Conservation (phyloP, 2,888 invertebrate species). For the Drepanosiphum platanoidis region DNA sequence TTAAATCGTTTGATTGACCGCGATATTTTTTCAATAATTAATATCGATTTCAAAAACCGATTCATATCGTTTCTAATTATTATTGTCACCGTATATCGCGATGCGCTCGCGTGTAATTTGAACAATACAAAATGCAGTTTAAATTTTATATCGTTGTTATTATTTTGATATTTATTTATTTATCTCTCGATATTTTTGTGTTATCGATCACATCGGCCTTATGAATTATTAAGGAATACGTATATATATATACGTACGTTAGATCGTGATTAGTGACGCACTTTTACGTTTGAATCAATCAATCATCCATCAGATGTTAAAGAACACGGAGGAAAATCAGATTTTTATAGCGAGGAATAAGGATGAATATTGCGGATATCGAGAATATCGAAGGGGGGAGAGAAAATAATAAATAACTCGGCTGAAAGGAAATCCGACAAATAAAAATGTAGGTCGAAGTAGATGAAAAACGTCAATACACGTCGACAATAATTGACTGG, state of each 20-base stretch:
- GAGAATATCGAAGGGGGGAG: too few relatives aligned
- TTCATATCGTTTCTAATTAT: too few relatives aligned
- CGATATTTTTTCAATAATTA: too few relatives aligned
- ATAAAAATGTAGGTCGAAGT: not conserved
- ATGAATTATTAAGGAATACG: not conserved
- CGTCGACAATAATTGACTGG: not conserved
- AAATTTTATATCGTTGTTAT: too few relatives aligned
- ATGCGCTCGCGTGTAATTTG: too few relatives aligned
- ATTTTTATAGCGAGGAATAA: not conserved
- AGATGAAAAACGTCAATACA: not conserved
- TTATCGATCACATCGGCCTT: not conserved
- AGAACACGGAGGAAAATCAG: not conserved
- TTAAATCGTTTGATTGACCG: too few relatives aligned
- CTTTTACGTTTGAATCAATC: conserved; percentile 4
- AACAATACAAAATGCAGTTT: too few relatives aligned
- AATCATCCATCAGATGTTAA: conserved; percentile 7
- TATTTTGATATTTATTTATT: too few relatives aligned
- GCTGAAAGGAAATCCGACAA: not conserved
- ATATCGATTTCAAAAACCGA: too few relatives aligned
- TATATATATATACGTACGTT: not conserved
- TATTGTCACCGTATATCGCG: too few relatives aligned
- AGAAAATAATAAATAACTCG: conserved; percentile 1
- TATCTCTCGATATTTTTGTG: not conserved
- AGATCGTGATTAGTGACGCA: not conserved
- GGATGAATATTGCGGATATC: too few relatives aligned